phyloP scores from a whole-genome alignment of 2,888 invertebrate species.

The Protophormia terraenovae region DNA sequence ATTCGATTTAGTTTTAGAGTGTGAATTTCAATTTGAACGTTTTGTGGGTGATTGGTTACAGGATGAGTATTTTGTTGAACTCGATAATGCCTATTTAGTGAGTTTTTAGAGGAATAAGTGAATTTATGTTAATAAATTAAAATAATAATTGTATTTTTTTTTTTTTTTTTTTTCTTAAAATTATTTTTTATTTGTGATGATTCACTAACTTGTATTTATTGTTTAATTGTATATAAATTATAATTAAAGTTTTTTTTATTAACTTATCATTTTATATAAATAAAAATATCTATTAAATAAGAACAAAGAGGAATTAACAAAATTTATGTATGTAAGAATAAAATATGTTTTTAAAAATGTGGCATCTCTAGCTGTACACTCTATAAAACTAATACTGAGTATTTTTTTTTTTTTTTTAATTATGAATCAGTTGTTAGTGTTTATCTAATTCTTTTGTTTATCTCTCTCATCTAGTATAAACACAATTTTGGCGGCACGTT shows the following conservation, averaged over 20 bases:
- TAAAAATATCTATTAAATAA: neutral
- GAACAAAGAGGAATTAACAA: neutral
- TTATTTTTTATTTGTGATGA: neutral
- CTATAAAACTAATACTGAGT: neutral
- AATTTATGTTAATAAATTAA: no score
- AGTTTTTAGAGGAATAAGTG: slow-evolving; percentile 67
- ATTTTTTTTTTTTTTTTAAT: neutral
- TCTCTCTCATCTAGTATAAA: neutral
- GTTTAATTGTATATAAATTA: neutral
- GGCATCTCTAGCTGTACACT: neutral
- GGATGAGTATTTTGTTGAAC: slow-evolving; percentile 78
- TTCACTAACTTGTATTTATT: neutral
- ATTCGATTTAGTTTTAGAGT: slow-evolving; percentile 77
- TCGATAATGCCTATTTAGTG: slow-evolving; percentile 76
- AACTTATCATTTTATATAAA: neutral
- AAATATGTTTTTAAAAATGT: neutral
- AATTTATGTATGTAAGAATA: neutral
- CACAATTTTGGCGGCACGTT: neutral
- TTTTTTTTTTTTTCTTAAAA: neutral
- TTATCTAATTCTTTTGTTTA: no score
- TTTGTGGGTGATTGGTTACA: slow-evolving; percentile 78
- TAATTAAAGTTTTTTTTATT: neutral
- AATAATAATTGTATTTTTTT: no score
- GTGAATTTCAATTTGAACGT: slow-evolving; percentile 74
- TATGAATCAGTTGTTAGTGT: neutral